Base-by-base conservation (phyloP, 2,113 vertebrate genomes). In the Thalassoma bifasciatum region DNA sequence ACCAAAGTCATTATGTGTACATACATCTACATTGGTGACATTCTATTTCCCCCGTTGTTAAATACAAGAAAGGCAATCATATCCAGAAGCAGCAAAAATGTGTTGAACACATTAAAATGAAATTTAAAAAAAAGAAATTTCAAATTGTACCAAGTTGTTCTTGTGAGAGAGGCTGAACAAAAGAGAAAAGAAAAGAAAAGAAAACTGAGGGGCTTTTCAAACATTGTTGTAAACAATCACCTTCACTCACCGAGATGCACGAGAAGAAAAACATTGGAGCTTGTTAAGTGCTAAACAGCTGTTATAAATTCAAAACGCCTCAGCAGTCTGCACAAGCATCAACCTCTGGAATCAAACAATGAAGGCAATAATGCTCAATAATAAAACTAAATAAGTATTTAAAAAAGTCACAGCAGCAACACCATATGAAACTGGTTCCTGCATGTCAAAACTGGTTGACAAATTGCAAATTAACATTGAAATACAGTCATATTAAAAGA, bases 61-160 rank as follows among this genome's bases (percentile, higher is more conserved):
- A 91, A 90, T 88, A 90, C 81, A 89, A 92, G 79, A 92, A 92
- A 93, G 92, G 93, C 92, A 93, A 92, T 92, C 83, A 90, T 89
- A 88, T 92, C 83, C 66, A 86, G 86, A 91, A 94, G 93, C 93
- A 94, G 93, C 93, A 93, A 88, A 91, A 92, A 93, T 91, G 92
- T 94, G 92, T 94, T 82, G 37, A 89, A 93, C 92, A 93, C 93
- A 89, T 91, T 85, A 86, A 90, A 88, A 88, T 69, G 72, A 88
- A 91, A 88, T 73, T 69, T 49, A 17, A 46, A 46, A 76, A 82
- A 42, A 46, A 76, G 83, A 46, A 16, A 46, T 87, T 84, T 42
- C 77, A 84, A 91, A 90, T 83, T 92, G 93, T 94, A 94, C 93
- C 93, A 92, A 90, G 58, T 81, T 87, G 84, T 88, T 86, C 61